These are phyloP conservation scores for Parotocinclus haroldoi DNA, from an alignment of 2,797 vertebrate species.

Conservation along the genomic window DNA sequence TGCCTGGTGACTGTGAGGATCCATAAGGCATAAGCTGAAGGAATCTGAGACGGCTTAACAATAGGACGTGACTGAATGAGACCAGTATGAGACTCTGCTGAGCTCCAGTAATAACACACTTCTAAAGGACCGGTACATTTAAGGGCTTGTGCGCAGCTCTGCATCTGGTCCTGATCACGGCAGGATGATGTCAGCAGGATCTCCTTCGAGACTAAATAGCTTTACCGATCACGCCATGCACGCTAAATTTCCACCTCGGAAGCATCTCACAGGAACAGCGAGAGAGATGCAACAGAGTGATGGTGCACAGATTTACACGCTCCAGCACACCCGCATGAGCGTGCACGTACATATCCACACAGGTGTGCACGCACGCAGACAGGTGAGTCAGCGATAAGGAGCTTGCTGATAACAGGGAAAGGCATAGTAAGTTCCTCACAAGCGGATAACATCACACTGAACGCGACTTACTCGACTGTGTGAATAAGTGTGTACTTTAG, in stretches of 20 bases:
- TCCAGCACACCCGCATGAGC: neutral
- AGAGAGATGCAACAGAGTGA: too few species aligned
- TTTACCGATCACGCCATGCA: conserved; percentile 35
- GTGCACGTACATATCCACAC: neutral
- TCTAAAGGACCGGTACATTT: conserved; percentile 1
- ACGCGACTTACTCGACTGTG: neutral
- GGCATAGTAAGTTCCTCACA: neutral
- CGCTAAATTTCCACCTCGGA: neutral
- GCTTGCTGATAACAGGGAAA: conserved; percentile 13
- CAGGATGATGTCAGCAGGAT: conserved; percentile 64
- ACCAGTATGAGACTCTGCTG: neutral
- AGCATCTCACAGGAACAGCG: neutral
- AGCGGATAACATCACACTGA: neutral
- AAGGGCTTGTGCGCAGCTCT: conserved; percentile 13
- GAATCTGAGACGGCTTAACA: neutral
- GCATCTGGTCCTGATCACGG: conserved; percentile 68
- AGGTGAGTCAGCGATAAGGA: conserved; percentile 1
- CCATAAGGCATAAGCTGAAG: too few species aligned
- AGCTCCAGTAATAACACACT: neutral
- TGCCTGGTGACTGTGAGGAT: too few species aligned
- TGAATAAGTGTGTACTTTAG: neutral
- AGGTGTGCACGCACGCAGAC: neutral
- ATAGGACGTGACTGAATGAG: conserved; percentile 9
- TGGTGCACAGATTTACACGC: neutral
- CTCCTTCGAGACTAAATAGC: conserved; percentile 50